Evolutionary conservation across 37 sponge, comb jelly and placozoan genomes (phyloP).

Genomic region (Ephydatia muelleri): DNA sequence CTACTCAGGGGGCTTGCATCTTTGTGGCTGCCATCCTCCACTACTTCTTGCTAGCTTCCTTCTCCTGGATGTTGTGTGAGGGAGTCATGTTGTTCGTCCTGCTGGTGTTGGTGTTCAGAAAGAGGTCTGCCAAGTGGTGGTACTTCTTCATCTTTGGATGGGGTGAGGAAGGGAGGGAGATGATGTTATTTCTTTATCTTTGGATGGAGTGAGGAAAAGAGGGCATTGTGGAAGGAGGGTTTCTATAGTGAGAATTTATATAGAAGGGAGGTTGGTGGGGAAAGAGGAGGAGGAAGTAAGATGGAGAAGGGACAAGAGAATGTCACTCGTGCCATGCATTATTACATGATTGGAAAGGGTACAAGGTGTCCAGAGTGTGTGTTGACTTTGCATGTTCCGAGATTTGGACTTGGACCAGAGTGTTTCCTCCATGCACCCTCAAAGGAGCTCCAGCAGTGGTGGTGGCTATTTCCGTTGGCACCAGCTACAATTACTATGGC

Average conservation of each 20-base stretch:
- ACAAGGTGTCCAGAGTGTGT: not conserved
- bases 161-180: conserved; percentile 45
- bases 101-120: conserved; percentile 45
- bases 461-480: conserved; percentile 46
- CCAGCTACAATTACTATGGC: conserved; percentile 29
- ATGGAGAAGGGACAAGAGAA: no score
- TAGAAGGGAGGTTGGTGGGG: no score
- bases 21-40: conserved; percentile 52
- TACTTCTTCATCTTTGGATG: conserved; percentile 46
- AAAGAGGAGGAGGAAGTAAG: no score
- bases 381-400: no score
- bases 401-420: no score
- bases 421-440: no score
- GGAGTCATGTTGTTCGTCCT: conserved; percentile 65
- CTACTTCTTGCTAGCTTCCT: conserved; percentile 66
- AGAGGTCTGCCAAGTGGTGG: conserved; percentile 34
- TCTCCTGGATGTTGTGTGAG: conserved; percentile 80
- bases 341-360: no score
- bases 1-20: conserved; percentile 18
- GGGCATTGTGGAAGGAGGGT: no score
- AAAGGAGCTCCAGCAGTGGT: conserved; percentile 36
- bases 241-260: no score
- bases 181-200: conserved; percentile 43
- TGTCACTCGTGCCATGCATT: no score
- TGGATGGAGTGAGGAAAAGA: conserved; percentile 51